Evolutionary conservation across 2,797 vertebrate species (phyloP), one percentile per base, ranked within the genome.

Genomic region (Sebastolobus altivelis): DNA sequence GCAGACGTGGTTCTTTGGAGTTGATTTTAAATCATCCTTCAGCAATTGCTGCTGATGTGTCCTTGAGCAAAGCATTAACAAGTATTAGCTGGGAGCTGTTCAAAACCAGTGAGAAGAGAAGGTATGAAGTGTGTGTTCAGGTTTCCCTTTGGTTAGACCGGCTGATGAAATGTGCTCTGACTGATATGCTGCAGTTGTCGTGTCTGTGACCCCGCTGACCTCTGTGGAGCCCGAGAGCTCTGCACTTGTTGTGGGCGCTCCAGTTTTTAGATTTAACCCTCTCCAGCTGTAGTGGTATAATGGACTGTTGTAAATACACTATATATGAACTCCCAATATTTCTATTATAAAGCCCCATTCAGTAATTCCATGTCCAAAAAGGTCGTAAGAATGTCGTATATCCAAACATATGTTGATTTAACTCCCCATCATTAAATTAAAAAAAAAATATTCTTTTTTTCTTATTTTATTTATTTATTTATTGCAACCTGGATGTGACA

Each of bases 141-240:
- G 81, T 86, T 92, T 84, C 80, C 63, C 80, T 82, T 87, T 65
- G 70, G 72, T 86, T 55, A 81, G 78, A 43, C 65, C 61, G 54
- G 66, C 77, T 77, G 87, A 89, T 92, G 93, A 95, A 93, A 93
- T 87, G 79, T 84, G 88, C 75, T 89, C 77, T 95, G 93, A 93
- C 84, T 89, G 93, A 94, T 93, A 77, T 65, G 85, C 72, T 84
- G 82, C 95, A 96, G 94, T 95, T 96, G 95, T 94, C 81, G 68
- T 59, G 67, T 70, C 82, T 79, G 71, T 84, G 88, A 90, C 91
- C 86, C 77, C 29, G 0, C 1, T 75, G 85, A 86, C 88, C 84
- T 81, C 75, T 46, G 33, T 37, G 72, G 72, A 83, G 77, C 81
- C 80, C 82, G 87, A 83, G 90, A 89, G 43, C 59, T 54, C 70